Base-by-base conservation (phyloP, 2,888 invertebrate genomes). In the Hypomecis atomaria region DNA sequence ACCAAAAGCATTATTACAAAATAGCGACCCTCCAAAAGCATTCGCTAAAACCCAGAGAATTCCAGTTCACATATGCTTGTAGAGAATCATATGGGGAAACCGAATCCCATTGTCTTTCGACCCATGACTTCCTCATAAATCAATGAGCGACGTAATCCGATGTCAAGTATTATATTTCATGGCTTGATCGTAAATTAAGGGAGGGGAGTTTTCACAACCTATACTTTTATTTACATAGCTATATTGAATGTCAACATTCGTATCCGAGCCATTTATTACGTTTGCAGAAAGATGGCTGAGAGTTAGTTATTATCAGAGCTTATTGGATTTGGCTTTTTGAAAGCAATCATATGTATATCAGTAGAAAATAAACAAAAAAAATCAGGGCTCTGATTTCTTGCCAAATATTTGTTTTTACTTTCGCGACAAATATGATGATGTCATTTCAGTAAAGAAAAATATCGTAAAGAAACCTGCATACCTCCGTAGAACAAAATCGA, bases 121-220 rank as follows among this genome's bases (percentile, higher is more conserved):
- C 11, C 9, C 57, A 34, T 61, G 62, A 65, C 58, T 37, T 50
- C 33, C 65, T 37, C 65, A 59, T 70, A 70, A 70, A 68, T 68
- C 65, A 66, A 64, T 65, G 55, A 58, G 44, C 58, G 49, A 59
- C 57, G 55, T 67, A 52, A 66, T 67, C 60, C 60, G n/a, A 66
- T 43, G 60, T 62, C 64, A 43, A 57, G 40, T 62, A 52, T 60
- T 50, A 59, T 66, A 70, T 68, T 62, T 62, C 66, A 65, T 62
- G 55, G n/a, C 40, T 40, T 52, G 57, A 64, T 60, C 60, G 57
- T 66, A 59, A 65, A 62, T 62, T 66, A 66, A 60, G 50, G 33
- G 36, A 56, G 56, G 52, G 42, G 59, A 58, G 45, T 2, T 23
- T 23, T 23, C 23, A 40, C 40, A 33, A 7, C 40, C n/a, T 52